Evolutionary conservation across 1,140 invertebrate genomes (phyloP).

Genomic region (Megalopta genalis): DNA sequence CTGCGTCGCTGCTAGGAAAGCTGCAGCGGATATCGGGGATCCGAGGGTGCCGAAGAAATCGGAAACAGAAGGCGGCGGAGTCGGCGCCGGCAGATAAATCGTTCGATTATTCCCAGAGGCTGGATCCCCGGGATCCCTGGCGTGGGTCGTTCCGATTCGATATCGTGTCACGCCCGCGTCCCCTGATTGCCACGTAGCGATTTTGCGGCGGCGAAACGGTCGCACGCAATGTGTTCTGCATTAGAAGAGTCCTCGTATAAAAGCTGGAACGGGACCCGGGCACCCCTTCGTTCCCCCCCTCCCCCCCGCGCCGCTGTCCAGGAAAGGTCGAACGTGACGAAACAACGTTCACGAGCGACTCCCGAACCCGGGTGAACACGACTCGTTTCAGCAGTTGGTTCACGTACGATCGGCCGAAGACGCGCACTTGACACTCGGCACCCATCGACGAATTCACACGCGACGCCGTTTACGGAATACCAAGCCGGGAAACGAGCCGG

Average conservation of each 20-base stretch:
- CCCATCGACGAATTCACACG: constrained; percentile 41
- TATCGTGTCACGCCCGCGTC: not conserved
- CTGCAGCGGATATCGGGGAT: too few relatives aligned
- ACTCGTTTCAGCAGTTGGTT: constrained; percentile 10
- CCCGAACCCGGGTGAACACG: too few relatives aligned
- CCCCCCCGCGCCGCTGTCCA: too few relatives aligned
- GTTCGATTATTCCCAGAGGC: too few relatives aligned
- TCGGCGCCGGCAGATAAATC: too few relatives aligned
- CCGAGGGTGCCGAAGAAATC: too few relatives aligned
- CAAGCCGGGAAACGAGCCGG: not conserved
- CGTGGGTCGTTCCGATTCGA: not conserved
- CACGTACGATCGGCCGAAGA: constrained; percentile 25
- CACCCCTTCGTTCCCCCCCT: not conserved
- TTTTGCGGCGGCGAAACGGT: not conserved
- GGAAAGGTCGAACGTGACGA: constrained; percentile 60
- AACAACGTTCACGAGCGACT: constrained; percentile 14
- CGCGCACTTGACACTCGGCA: constrained; percentile 43
- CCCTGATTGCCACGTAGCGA: not conserved
- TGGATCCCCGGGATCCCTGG: too few relatives aligned
- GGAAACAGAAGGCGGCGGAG: too few relatives aligned
- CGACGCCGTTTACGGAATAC: constrained; percentile 28
- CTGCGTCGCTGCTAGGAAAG: too few relatives aligned
- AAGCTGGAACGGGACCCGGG: too few relatives aligned
- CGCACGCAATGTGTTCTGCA: not conserved
- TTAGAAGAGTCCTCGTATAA: not conserved